These are phyloP conservation scores for Drymonia ruficornis DNA, from an alignment of 2,888 invertebrate genomes.

Conservation along the genomic window DNA sequence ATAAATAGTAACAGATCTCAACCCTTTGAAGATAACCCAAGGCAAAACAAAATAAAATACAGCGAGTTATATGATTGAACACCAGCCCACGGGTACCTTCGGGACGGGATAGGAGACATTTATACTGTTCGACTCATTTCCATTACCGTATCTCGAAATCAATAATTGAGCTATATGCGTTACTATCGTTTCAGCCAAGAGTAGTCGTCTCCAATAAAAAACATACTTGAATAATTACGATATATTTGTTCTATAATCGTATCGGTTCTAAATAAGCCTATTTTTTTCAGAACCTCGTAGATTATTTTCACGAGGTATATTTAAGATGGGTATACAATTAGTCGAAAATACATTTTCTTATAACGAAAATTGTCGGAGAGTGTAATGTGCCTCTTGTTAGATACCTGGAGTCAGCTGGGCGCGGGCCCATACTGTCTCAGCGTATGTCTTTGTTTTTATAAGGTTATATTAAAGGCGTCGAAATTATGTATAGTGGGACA, in stretches of 20 bases:
- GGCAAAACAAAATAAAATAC: constrained; percentile 47
- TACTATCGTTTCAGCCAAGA: no score
- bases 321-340: no score
- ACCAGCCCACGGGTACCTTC: constrained; percentile 39
- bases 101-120: constrained; percentile 24
- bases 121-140: constrained; percentile 20
- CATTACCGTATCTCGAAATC: not conserved
- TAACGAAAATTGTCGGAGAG: constrained; percentile 4
- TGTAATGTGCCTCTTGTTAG: constrained; percentile 22
- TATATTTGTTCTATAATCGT: no score
- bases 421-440: constrained; percentile 41
- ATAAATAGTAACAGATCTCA: constrained; percentile 36
- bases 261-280: no score
- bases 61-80: constrained; percentile 54
- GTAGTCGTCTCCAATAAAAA: no score
- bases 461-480: no score
- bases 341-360: no score
- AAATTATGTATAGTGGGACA: no score
- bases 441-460: constrained; percentile 24
- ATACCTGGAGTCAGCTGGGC: constrained; percentile 44
- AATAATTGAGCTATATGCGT: no score
- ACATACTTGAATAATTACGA: no score
- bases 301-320: no score
- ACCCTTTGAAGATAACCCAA: constrained; percentile 43
- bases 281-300: no score